These are phyloP conservation scores for Melanotaenia maccullochi DNA, from an alignment of 2,797 vertebrate genomes.

Conservation along the genomic window DNA sequence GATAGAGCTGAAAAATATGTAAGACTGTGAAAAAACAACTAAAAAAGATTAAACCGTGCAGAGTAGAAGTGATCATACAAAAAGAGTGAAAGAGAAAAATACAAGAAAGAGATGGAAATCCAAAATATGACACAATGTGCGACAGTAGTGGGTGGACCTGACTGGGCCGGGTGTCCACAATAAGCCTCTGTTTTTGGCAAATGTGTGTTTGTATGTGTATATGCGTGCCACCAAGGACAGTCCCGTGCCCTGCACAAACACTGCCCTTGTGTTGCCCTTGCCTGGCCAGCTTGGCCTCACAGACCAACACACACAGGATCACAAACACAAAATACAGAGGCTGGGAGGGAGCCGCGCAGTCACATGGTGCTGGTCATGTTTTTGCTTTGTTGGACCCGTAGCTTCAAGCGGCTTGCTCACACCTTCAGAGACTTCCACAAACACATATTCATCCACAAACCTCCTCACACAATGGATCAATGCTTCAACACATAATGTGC, in stretches of 20 bases:
- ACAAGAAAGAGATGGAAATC: constrained; percentile 34
- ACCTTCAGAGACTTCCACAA: constrained; percentile 18
- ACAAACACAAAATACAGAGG: constrained; percentile 44
- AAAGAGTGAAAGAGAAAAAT: not conserved
- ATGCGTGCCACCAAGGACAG: constrained; percentile 64
- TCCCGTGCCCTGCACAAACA: constrained; percentile 80
- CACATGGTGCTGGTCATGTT: constrained; percentile 55
- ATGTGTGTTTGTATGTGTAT: constrained; percentile 56
- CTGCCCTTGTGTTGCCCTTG: constrained; percentile 76
- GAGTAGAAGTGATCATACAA: not conserved
- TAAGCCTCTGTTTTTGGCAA: constrained; percentile 77
- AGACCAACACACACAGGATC: constrained; percentile 31
- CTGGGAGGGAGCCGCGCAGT: constrained; percentile 38
- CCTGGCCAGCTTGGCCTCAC: constrained; percentile 41
- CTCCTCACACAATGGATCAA: constrained; percentile 3
- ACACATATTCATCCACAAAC: too few relatives aligned
- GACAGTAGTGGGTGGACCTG: constrained; percentile 66
- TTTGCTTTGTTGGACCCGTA: constrained; percentile 23
- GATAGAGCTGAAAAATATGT: not conserved
- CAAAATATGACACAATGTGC: constrained; percentile 66
- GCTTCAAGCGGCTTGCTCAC: constrained; percentile 26
- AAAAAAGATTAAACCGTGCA: not conserved
- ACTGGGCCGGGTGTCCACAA: constrained; percentile 69
- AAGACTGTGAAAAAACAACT: not conserved
- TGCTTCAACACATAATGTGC: not conserved